Evolutionary conservation across 2,113 vertebrate species (phyloP), one percentile per base, ranked within the genome.

Genomic region (Myocastor coypus): DNA sequence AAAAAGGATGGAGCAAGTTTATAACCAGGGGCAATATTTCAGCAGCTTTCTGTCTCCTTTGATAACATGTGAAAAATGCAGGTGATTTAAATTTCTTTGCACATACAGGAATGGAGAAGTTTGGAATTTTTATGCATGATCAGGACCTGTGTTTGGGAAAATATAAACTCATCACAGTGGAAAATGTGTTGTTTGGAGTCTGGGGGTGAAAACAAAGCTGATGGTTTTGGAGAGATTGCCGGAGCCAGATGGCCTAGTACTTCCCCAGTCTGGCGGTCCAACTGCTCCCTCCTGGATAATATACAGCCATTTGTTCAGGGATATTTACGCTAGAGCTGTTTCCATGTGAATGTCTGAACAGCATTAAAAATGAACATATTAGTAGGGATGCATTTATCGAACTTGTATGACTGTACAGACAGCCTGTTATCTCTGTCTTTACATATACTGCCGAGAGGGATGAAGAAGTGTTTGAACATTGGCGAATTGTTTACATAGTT

Each of bases 101-200:
- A 98, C 97, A 97, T 97, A 98, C 98, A 98, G 98, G 98, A 98
- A 98, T 96, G 98, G 97, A 97, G 97, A 98, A 98, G 98, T 98
- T 98, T 98, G 98, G 98, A 98, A 99, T 99, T 98, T 99, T 98
- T 98, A 99, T 98, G 98, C 98, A 98, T 98, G 98, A 98, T 99
- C 98, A 98, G 98, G 98, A 98, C 97, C 98, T 98, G 98, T 98
- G 98, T 99, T 99, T 98, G 98, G 98, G 98, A 98, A 99, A 99
- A 99, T 98, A 98, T 99, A 99, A 98, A 99, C 98, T 98, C 98
- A 99, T 98, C 98, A 98, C 98, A 98, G 98, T 99, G 98, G 98
- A 99, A 99, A 99, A 99, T 99, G 98, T 99, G 99, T 99, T 99
- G 98, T 99, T 99, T 99, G 98, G 99, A 99, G 98, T 99, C 98